Conservation (phyloP, 92 coral and sea anemone species). For the Muricea muricata region DNA sequence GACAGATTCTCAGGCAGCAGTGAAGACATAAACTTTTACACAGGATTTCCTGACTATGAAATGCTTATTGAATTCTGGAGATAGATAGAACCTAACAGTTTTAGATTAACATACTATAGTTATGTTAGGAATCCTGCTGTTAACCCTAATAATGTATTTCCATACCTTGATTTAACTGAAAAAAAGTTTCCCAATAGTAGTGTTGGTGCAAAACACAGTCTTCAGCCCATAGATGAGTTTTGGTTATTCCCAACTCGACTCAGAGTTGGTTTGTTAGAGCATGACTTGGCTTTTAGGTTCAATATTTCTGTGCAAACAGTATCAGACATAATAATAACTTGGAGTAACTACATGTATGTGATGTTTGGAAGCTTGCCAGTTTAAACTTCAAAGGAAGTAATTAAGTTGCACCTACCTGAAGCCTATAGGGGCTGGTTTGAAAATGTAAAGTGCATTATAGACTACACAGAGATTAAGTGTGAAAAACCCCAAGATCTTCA, state of each 20-base stretch:
- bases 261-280: constrained; percentile 70
- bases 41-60: constrained; percentile 71
- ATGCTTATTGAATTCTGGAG: constrained; percentile 68
- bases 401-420: constrained; percentile 61
- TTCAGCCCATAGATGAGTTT: constrained; percentile 73
- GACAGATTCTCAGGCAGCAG: constrained; percentile 55
- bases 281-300: constrained; percentile 75
- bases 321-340: constrained; percentile 61
- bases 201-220: constrained; percentile 61
- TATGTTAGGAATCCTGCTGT: constrained; percentile 43
- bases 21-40: constrained; percentile 71
- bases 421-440: constrained; percentile 61
- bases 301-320: constrained; percentile 67
- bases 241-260: constrained; percentile 69
- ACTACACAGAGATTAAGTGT: constrained; percentile 70
- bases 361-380: constrained; percentile 59
- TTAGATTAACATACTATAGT: constrained; percentile 56
- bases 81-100: constrained; percentile 53
- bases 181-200: constrained; percentile 44
- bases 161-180: constrained; percentile 48
- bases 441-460: constrained; percentile 63
- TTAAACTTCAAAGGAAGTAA: constrained; percentile 59
- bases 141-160: constrained; percentile 44
- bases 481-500: constrained; percentile 62
- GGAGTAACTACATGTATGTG: constrained; percentile 50